Evolutionary conservation across 2,113 vertebrate genomes (phyloP).

Genomic region (Solea solea): DNA sequence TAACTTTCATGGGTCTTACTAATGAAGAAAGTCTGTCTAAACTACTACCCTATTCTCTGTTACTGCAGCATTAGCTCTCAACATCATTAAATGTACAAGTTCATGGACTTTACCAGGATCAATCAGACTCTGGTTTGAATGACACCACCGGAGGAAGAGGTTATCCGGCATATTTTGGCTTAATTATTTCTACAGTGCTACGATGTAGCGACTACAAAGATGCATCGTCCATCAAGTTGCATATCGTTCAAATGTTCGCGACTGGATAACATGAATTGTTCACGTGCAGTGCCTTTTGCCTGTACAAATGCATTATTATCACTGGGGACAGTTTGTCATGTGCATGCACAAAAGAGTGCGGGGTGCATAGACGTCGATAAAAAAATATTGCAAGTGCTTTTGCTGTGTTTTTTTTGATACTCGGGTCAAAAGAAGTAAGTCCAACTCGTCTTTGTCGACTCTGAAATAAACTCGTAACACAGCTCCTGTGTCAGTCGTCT

Average conservation of each 20-base stretch:
- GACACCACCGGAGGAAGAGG: neutral
- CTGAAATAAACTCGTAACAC: too few relatives aligned
- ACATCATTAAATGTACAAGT: neutral
- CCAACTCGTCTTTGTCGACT: too few relatives aligned
- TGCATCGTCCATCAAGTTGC: neutral
- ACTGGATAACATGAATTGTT: neutral
- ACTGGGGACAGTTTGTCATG: too few relatives aligned
- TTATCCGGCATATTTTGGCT: neutral
- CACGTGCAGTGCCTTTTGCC: neutral
- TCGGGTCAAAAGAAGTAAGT: too few relatives aligned
- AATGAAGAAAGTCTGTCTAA: neutral
- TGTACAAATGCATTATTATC: too few relatives aligned
- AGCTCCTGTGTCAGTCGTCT: too few relatives aligned
- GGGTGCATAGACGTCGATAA: too few relatives aligned
- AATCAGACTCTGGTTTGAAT: neutral
- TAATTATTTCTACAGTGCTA: neutral
- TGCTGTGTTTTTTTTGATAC: too few relatives aligned
- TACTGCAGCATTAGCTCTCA: conserved; percentile 8
- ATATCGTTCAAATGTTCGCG: neutral
- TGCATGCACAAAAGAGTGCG: too few relatives aligned
- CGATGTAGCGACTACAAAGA: neutral
- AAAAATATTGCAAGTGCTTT: too few relatives aligned
- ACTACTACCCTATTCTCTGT: neutral
- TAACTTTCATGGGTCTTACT: neutral
- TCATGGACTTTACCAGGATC: neutral